Evolutionary conservation across 2,797 vertebrate genomes (phyloP).

Genomic region (Stomatorhinus walkeri): DNA sequence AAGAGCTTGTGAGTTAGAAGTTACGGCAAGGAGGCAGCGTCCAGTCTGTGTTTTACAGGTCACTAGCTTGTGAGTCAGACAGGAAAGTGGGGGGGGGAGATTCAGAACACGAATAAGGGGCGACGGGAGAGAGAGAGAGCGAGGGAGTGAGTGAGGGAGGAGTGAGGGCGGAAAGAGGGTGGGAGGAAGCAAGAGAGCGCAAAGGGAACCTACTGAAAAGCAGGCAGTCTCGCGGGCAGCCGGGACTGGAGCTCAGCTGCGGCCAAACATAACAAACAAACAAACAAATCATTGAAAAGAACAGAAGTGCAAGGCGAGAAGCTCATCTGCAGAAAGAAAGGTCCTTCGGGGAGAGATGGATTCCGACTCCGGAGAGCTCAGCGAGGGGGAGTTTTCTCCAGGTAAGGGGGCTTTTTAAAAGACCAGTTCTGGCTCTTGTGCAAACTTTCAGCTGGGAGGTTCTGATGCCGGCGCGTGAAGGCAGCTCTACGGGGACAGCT

Average conservation of each 20-base stretch:
- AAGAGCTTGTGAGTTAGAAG: neutral
- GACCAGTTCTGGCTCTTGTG: neutral
- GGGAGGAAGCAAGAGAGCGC: slow-evolving; percentile 21
- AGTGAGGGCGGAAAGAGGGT: slow-evolving; percentile 5
- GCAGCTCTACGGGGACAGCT: slow-evolving; percentile 34
- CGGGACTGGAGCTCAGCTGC: slow-evolving; percentile 55
- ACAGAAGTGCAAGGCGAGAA: slow-evolving; percentile 30
- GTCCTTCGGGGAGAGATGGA: slow-evolving; percentile 69
- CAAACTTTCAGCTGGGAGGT: slow-evolving; percentile 28
- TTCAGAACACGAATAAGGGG: neutral
- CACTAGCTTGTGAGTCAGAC: slow-evolving; percentile 32
- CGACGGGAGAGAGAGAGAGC: neutral
- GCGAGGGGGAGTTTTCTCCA: slow-evolving; percentile 84
- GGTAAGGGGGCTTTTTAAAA: slow-evolving; percentile 56
- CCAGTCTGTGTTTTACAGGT: slow-evolving; percentile 28
- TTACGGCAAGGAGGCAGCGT: neutral
- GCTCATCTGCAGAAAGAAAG: slow-evolving; percentile 25
- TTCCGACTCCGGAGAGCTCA: slow-evolving; percentile 91
- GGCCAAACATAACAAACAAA: slow-evolving; percentile 37
- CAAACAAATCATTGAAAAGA: slow-evolving; percentile 22
- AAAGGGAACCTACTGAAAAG: slow-evolving; percentile 48
- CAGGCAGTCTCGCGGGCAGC: slow-evolving; percentile 41
- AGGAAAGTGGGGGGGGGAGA: slow-evolving; percentile 25
- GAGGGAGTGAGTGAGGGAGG: neutral
- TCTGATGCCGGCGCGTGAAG: neutral